Percentiles rank a stretch among this genome's conserved stretches.
These are phyloP conservation scores for Dorcus hopei DNA, from an alignment of 2,888 invertebrate species.

Conservation along the genomic window DNA sequence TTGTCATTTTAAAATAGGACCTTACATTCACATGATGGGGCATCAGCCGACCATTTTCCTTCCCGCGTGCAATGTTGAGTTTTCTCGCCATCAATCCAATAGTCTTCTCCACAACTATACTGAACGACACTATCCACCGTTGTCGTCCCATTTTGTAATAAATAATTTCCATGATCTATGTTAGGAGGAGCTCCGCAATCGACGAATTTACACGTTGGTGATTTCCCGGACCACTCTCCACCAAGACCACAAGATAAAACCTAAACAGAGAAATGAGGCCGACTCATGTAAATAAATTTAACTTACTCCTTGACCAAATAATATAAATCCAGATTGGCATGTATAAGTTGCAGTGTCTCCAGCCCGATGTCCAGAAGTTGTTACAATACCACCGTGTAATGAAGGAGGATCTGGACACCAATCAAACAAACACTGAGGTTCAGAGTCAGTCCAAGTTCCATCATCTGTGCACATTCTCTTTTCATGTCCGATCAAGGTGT, in stretches of 20 bases:
- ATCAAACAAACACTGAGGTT: constrained; percentile 79
- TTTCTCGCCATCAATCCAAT: constrained; percentile 74
- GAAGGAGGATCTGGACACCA: constrained; percentile 84
- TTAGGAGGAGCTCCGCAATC: constrained; percentile 82
- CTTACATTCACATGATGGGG: constrained; percentile 82
- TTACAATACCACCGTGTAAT: constrained; percentile 72
- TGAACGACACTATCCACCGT: constrained; percentile 76
- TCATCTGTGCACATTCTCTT: constrained; percentile 70
- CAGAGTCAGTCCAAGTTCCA: constrained; percentile 73
- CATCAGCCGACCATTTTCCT: constrained; percentile 83
- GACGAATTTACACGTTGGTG: constrained; percentile 81
- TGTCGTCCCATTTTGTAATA: constrained; percentile 73
- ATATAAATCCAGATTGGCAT: constrained; percentile 79
- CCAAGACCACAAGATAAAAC: constrained; percentile 80
- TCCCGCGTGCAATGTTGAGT: constrained; percentile 74
- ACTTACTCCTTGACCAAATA: constrained; percentile 77
- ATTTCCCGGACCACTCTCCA: constrained; percentile 77
- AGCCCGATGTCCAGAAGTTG: constrained; percentile 69
- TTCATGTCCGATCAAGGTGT: constrained; percentile 74
- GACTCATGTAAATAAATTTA: neutral
- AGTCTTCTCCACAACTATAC: constrained; percentile 78
- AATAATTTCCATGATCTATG: constrained; percentile 72
- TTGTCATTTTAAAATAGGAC: constrained; percentile 12
- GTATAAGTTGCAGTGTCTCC: constrained; percentile 78
- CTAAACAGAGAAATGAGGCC: constrained; percentile 45